A percentile compares a stretch with the other conserved stretches of the same genome.
phyloP scores from a whole-genome alignment of 2,113 vertebrate genomes.

The Lagopus leucura region DNA sequence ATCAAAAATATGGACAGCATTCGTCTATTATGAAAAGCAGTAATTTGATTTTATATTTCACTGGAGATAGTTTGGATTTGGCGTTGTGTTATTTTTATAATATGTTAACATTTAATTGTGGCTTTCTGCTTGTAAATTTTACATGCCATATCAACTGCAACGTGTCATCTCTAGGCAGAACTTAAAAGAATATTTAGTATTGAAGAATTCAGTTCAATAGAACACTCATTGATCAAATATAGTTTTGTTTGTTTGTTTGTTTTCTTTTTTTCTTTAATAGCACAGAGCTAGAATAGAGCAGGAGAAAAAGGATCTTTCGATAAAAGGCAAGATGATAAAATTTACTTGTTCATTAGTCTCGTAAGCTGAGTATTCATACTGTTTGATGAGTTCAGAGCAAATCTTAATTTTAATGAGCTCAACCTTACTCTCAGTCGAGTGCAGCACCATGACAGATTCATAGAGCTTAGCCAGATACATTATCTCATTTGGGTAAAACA shows the following conservation, averaged over 20 bases:
- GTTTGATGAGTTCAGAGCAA: not conserved
- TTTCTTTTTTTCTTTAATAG: not conserved
- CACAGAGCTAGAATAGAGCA: not conserved
- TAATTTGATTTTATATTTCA: not conserved
- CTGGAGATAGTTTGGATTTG: not conserved
- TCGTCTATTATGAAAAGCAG: constrained; percentile 19
- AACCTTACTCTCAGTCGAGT: not conserved
- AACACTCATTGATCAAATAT: not conserved
- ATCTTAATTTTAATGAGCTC: not conserved
- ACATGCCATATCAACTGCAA: not conserved
- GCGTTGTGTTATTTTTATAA: not conserved
- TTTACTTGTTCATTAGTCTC: not conserved
- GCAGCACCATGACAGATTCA: not conserved
- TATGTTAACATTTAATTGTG: not conserved
- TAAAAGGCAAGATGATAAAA: not conserved
- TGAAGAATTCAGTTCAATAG: not conserved
- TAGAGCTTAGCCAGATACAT: not conserved
- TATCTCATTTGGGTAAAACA: not conserved
- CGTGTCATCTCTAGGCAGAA: not conserved
- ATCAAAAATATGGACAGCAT: constrained; percentile 5
- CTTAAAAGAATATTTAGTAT: not conserved
- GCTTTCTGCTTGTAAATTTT: not conserved
- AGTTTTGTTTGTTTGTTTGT: no score
- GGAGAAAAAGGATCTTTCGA: not conserved
- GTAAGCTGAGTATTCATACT: not conserved